phyloP scores from a whole-genome alignment of 2,888 invertebrate genomes.

The Gastrophysa polygoni region DNA sequence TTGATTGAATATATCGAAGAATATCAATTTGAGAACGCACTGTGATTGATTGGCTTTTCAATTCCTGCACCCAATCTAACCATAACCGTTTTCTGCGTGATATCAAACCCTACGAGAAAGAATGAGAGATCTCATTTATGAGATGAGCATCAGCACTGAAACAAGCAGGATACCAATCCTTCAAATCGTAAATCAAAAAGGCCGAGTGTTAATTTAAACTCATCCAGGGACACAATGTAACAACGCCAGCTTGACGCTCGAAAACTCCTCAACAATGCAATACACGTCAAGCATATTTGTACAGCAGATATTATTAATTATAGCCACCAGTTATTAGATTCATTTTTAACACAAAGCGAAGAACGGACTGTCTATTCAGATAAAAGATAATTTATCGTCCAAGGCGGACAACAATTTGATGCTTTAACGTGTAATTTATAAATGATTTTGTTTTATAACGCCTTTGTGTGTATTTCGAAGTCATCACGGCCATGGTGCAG shows the following conservation, averaged over 20 bases:
- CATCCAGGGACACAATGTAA: constrained; percentile 14
- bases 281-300: constrained; percentile 35
- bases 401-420: constrained; percentile 59
- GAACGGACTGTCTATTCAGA: constrained; percentile 28
- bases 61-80: too few relatives aligned
- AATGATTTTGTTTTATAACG: constrained; percentile 59
- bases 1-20: too few relatives aligned
- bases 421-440: constrained; percentile 59
- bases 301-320: constrained; percentile 36
- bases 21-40: too few relatives aligned
- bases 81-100: too few relatives aligned
- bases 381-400: constrained; percentile 58
- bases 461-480: constrained; percentile 35
- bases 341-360: constrained; percentile 35
- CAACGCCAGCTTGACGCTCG: constrained; percentile 6
- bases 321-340: constrained; percentile 34
- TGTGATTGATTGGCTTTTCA: too few relatives aligned
- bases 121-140: not conserved
- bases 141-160: not conserved
- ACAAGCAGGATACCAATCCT: constrained; percentile 11
- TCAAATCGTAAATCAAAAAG: constrained; percentile 26
- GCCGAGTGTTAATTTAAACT: constrained; percentile 22
- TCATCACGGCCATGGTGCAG: constrained; percentile 52
- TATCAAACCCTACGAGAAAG: too few relatives aligned
- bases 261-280: constrained; percentile 30